These are phyloP conservation scores for Pelusios castaneus DNA, from an alignment of 2,113 vertebrate genomes.

Conservation along the genomic window DNA sequence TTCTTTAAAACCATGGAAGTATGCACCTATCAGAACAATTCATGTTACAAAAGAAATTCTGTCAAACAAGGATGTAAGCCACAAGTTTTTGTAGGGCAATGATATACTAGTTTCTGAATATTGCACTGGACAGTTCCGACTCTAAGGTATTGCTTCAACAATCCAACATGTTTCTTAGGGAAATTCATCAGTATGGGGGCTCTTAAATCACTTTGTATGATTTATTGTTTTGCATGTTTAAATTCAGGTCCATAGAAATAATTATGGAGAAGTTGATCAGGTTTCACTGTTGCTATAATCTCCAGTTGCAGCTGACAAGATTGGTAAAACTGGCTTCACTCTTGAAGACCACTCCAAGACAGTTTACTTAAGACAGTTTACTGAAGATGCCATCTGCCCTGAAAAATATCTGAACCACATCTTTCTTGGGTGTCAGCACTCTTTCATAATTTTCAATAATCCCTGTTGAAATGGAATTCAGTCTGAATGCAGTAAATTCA, in stretches of 20 bases:
- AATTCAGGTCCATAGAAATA: background rate
- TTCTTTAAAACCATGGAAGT: background rate
- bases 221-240: background rate
- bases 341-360: background rate
- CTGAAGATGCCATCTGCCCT: background rate
- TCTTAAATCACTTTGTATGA: no score
- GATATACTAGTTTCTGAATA: background rate
- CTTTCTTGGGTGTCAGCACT: accelerated
- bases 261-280: background rate
- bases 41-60: background rate
- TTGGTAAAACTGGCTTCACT: background rate
- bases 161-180: background rate
- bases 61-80: background rate
- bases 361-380: background rate
- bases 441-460: background rate
- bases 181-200: background rate
- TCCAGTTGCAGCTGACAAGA: background rate
- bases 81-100: background rate
- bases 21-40: background rate
- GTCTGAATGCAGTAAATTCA: background rate
- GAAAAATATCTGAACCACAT: background rate
- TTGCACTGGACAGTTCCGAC: background rate
- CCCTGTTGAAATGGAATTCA: background rate
- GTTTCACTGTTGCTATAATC: background rate
- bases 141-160: background rate